phyloP scores from a whole-genome alignment of 2,797 vertebrate species.

The Petrocephalus sullivani region DNA sequence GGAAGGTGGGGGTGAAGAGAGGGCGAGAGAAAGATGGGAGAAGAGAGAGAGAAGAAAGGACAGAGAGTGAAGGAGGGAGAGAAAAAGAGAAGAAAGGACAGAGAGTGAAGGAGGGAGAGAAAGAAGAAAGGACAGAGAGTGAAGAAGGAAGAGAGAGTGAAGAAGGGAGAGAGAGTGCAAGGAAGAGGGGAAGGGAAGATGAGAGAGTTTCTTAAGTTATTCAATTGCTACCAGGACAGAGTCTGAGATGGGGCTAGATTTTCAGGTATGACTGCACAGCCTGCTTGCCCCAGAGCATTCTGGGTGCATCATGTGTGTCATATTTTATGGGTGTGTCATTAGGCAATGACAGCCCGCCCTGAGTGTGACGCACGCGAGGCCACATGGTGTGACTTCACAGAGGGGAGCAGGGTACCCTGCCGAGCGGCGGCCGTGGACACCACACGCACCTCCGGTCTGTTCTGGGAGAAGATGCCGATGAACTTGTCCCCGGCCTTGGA shows the following conservation, averaged over 20 bases:
- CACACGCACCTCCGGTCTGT: constrained; percentile 85
- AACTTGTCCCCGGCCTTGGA: constrained; percentile 65
- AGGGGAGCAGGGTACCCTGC: neutral
- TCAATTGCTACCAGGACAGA: neutral
- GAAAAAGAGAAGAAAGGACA: neutral
- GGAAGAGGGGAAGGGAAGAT: neutral
- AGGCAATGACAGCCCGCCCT: neutral
- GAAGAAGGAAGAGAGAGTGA: neutral
- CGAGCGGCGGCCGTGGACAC: neutral
- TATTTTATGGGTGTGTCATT: neutral
- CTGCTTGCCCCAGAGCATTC: neutral
- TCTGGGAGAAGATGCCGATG: constrained; percentile 88
- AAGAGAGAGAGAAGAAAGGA: neutral
- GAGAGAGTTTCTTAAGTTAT: neutral
- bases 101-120: no score
- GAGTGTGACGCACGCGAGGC: neutral
- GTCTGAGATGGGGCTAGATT: neutral
- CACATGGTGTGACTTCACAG: neutral
- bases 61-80: neutral
- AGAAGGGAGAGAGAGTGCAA: neutral
- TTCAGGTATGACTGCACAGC: neutral
- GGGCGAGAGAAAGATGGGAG: no score
- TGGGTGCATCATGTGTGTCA: neutral
- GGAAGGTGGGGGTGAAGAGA: no score
- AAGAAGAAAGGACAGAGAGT: no score